Evolutionary conservation across 2,888 invertebrate species (phyloP).

Genomic region (Sclerodermus sp.): DNA sequence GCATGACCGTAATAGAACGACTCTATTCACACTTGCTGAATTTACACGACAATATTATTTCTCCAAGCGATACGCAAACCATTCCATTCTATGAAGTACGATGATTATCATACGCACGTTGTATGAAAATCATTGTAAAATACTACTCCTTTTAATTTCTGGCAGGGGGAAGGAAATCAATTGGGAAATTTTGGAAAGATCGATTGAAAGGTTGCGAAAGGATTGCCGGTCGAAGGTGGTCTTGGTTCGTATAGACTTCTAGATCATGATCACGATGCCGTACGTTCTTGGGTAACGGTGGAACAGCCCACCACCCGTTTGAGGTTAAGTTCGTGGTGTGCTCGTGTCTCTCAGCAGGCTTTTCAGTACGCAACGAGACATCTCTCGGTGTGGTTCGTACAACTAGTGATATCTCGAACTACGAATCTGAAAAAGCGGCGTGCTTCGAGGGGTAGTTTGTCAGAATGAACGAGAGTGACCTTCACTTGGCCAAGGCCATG

Average conservation of each 20-base stretch:
- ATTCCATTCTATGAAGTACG: no score
- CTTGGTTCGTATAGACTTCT: no score
- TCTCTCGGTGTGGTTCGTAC: slow-evolving; percentile 29
- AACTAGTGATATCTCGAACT: neutral
- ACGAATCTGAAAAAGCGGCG: neutral
- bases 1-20: slow-evolving; percentile 18
- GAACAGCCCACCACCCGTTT: neutral
- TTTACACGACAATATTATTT: slow-evolving; percentile 26
- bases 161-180: no score
- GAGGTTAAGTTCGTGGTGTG: slow-evolving; percentile 17
- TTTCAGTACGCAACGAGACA: slow-evolving; percentile 38
- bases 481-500: slow-evolving; percentile 73
- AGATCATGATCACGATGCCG: slow-evolving; percentile 10
- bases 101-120: no score
- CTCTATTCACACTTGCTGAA: slow-evolving; percentile 15
- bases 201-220: no score
- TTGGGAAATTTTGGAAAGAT: no score
- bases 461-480: slow-evolving; percentile 72
- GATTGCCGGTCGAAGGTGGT: no score
- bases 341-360: slow-evolving; percentile 1
- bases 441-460: neutral
- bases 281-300: slow-evolving; percentile 13
- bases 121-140: no score
- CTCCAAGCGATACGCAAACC: neutral
- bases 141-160: no score